Percentiles rank a stretch among this genome's conserved stretches.
These are phyloP conservation scores for Psilopogon haemacephalus DNA, from an alignment of 2,113 vertebrate species.

Conservation along the genomic window DNA sequence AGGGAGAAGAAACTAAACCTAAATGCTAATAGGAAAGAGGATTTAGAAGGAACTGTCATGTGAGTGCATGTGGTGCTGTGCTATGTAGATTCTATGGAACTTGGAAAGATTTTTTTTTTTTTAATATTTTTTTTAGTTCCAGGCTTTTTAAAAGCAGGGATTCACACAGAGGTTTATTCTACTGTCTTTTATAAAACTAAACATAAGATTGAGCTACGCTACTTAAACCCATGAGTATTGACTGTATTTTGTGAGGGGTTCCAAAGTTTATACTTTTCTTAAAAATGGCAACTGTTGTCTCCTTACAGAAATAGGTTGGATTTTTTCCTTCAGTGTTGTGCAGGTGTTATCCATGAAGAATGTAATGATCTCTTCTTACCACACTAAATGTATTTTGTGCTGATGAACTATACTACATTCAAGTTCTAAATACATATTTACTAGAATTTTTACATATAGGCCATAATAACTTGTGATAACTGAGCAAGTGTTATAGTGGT, in stretches of 20 bases:
- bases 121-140: neutral
- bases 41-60: slow-evolving; percentile 33
- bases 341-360: neutral
- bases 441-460: neutral
- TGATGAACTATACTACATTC: neutral
- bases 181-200: neutral
- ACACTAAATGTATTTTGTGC: neutral
- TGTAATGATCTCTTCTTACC: neutral
- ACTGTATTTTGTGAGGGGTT: neutral
- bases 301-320: neutral
- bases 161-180: neutral
- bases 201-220: neutral
- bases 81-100: neutral
- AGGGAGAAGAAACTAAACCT: slow-evolving; percentile 42
- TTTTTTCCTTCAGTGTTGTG: neutral
- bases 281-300: neutral
- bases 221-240: neutral
- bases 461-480: neutral
- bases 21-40: slow-evolving; percentile 48
- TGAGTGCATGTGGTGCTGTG: neutral
- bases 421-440: neutral
- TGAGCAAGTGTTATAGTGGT: neutral
- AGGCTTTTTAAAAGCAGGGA: neutral
- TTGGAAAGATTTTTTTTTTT: neutral
- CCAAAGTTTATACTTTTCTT: neutral